phyloP scores from a whole-genome alignment of 2,888 invertebrate species.

The Halocaridina rubra region DNA sequence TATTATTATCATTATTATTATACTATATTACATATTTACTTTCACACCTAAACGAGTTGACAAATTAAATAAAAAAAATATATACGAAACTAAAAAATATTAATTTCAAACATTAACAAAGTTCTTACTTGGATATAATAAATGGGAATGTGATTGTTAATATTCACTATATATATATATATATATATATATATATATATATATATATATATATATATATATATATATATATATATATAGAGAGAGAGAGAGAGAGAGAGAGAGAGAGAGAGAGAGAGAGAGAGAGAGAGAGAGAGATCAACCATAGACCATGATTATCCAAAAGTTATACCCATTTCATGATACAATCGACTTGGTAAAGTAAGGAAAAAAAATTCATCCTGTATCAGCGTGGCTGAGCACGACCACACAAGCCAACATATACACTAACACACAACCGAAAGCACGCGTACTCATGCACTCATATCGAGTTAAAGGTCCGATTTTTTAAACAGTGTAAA shows the following conservation, averaged over 20 bases:
- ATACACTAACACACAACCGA: too few species aligned
- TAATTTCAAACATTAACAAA: too few species aligned
- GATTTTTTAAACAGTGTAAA: too few species aligned
- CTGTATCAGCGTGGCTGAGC: background rate
- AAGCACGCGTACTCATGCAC: too few species aligned
- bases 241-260: background rate
- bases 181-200: slow-evolving; percentile 15
- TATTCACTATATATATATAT: background rate
- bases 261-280: background rate
- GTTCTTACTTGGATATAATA: too few species aligned
- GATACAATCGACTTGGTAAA: background rate
- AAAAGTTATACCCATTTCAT: background rate
- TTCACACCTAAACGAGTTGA: background rate
- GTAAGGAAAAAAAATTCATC: background rate
- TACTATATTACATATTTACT: too few species aligned
- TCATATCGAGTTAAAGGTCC: too few species aligned
- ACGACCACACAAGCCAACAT: too few species aligned
- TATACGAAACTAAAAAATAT: too few species aligned
- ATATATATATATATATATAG: slow-evolving; percentile 17
- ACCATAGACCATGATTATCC: background rate
- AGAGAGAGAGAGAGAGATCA: background rate
- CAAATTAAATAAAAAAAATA: too few species aligned
- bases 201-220: slow-evolving; percentile 20
- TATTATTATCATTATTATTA: background rate
- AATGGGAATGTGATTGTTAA: background rate